These are phyloP conservation scores for Sturnus vulgaris DNA, from an alignment of 2,113 vertebrate species.

Conservation along the genomic window DNA sequence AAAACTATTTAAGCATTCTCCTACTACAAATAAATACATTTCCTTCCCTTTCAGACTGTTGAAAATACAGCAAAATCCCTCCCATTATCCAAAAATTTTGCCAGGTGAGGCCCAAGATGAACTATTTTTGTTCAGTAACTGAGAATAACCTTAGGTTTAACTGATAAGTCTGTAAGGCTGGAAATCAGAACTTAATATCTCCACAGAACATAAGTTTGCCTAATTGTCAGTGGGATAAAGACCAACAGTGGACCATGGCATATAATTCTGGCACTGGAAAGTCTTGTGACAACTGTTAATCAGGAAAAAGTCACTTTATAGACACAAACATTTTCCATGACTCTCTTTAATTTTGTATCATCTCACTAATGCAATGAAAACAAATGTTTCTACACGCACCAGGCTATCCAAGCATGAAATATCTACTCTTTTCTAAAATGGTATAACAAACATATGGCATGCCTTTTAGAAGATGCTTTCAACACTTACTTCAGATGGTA, in stretches of 20 bases:
- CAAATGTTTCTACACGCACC: background rate
- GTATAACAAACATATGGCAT: background rate
- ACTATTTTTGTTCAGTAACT: background rate
- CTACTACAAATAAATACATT: background rate
- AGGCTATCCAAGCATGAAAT: background rate
- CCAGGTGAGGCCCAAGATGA: background rate
- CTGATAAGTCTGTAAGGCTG: background rate
- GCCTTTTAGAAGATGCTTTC: conserved; percentile 24
- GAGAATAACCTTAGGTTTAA: background rate
- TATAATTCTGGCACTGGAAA: background rate
- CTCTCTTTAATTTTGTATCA: background rate
- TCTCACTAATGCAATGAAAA: background rate
- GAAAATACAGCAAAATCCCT: background rate
- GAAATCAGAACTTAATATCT: background rate
- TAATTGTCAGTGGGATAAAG: background rate
- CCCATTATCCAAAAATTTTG: background rate
- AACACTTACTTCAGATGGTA: conserved; percentile 21
- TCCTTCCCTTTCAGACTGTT: background rate
- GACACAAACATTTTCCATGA: background rate
- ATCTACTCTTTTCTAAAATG: conserved; percentile 5
- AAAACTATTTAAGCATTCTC: background rate
- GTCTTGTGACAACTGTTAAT: background rate
- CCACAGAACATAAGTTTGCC: background rate
- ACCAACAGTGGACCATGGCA: background rate
- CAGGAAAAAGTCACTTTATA: background rate